phyloP scores from a whole-genome alignment of 2,888 invertebrate species.

The Phalera bucephala region DNA sequence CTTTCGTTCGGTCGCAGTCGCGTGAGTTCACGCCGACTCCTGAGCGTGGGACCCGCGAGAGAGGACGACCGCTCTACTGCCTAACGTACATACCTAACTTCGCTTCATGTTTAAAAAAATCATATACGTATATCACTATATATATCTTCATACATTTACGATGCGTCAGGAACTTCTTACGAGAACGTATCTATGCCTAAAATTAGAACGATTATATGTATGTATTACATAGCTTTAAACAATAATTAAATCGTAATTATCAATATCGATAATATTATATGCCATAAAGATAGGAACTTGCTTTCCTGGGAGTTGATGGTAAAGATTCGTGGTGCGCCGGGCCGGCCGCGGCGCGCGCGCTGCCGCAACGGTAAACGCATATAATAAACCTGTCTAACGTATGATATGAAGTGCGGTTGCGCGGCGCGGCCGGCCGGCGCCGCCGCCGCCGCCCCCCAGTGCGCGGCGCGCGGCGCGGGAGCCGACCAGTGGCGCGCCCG shows the following conservation, averaged over 20 bases:
- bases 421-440: constrained; percentile 61
- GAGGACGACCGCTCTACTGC: constrained; percentile 81
- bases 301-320: constrained; percentile 83
- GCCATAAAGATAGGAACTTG: constrained; percentile 85
- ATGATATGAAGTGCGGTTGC: constrained; percentile 78
- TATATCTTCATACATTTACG: constrained; percentile 83
- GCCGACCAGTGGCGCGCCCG: constrained; percentile 42
- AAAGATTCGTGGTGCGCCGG: constrained; percentile 65
- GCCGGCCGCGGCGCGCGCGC: constrained; percentile 68
- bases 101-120: constrained; percentile 81
- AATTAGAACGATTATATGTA: constrained; percentile 84
- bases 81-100: constrained; percentile 81
- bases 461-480: constrained; percentile 71
- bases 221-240: constrained; percentile 85
- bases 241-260: constrained; percentile 84
- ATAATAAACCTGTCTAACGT: constrained; percentile 83
- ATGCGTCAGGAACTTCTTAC: constrained; percentile 84
- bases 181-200: constrained; percentile 83
- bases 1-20: constrained; percentile 27
- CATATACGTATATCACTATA: constrained; percentile 82
- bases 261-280: constrained; percentile 84
- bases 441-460: constrained; percentile 80
- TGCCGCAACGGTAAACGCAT: constrained; percentile 78
- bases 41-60: constrained; percentile 61
- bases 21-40: constrained; percentile 34